Evolutionary conservation across 2,113 vertebrate species (phyloP).

Genomic region (Procapra przewalskii): DNA sequence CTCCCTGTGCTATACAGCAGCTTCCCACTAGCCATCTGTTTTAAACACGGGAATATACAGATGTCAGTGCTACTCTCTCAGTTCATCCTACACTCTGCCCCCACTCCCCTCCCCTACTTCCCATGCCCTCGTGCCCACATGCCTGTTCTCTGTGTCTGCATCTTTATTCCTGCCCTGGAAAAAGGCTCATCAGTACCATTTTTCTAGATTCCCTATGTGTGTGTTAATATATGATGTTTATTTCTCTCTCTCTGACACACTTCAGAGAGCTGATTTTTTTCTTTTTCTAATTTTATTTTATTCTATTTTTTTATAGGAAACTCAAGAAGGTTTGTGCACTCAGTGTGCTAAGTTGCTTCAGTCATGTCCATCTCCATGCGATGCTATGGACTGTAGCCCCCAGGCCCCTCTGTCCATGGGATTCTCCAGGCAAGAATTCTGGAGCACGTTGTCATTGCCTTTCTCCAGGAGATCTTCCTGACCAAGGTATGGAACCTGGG

Average conservation of each 20-base stretch:
- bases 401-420: background rate
- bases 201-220: background rate
- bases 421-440: background rate
- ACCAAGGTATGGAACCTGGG: background rate
- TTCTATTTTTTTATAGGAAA: background rate
- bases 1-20: background rate
- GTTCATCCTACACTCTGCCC: background rate
- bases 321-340: no score
- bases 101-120: fast-evolving
- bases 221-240: background rate
- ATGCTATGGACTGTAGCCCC: background rate
- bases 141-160: background rate
- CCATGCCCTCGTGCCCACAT: background rate
- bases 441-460: no score
- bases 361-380: fast-evolving
- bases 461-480: background rate
- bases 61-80: background rate
- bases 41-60: background rate
- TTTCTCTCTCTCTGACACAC: background rate
- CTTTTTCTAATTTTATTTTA: no score
- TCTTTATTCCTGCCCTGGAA: background rate
- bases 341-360: background rate
- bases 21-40: background rate
- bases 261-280: background rate
- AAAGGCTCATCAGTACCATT: background rate